phyloP scores from a whole-genome alignment of 2,113 vertebrate species.

The Phoenicopterus ruber region DNA sequence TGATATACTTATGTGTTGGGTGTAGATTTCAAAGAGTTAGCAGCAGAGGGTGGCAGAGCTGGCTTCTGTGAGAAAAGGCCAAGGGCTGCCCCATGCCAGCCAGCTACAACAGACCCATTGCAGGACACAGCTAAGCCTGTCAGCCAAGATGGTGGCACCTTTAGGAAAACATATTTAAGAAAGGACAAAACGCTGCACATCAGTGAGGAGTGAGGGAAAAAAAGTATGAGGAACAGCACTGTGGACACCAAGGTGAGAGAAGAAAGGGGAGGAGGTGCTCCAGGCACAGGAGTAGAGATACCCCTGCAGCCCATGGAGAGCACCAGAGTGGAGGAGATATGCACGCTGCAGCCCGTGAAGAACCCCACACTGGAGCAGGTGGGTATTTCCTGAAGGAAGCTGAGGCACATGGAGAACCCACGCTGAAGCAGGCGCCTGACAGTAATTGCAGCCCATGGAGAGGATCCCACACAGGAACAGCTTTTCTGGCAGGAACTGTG shows the following conservation, averaged over 20 bases:
- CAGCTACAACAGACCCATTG: background rate
- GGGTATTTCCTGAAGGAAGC: background rate
- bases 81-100: background rate
- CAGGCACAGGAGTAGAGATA: background rate
- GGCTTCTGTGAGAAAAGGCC: background rate
- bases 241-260: background rate
- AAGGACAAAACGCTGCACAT: background rate
- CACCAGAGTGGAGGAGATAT: too few species aligned
- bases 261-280: background rate
- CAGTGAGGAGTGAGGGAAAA: background rate
- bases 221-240: background rate
- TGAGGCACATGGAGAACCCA: rapidly evolving
- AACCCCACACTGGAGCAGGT: too few species aligned
- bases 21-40: background rate
- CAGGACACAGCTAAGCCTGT: background rate
- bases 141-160: background rate
- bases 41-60: background rate
- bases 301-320: background rate
- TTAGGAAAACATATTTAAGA: background rate
- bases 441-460: background rate
- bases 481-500: background rate
- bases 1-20: background rate
- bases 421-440: background rate
- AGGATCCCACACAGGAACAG: background rate
- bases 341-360: background rate